Conservation (phyloP, 2,113 vertebrate species). For the Odocoileus hemionus region DNA sequence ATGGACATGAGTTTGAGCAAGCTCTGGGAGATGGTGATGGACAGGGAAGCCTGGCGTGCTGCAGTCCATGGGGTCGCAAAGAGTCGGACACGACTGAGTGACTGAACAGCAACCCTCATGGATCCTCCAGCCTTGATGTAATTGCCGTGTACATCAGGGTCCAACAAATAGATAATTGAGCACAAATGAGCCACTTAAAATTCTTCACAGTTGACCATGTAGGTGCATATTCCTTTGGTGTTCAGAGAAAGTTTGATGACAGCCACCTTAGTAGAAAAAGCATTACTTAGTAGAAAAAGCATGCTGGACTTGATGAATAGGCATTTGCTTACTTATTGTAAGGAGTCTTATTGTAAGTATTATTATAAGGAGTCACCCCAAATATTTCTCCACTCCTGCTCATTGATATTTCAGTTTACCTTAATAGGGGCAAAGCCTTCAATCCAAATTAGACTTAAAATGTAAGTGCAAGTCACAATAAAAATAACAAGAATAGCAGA, state of each 20-base stretch:
- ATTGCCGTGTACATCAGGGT: background rate
- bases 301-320: conserved; percentile 3
- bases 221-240: background rate
- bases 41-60: background rate
- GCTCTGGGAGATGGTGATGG: background rate
- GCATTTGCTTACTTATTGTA: background rate
- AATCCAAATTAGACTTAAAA: conserved; percentile 44
- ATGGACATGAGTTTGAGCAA: background rate
- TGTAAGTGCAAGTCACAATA: conserved; percentile 22
- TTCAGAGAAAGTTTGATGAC: conserved; percentile 10
- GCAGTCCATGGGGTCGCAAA: background rate
- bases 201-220: background rate
- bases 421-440: conserved; percentile 13
- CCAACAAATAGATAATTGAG: background rate
- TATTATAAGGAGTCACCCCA: conserved; percentile 47
- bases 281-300: background rate
- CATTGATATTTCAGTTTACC: conserved; percentile 43
- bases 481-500: conserved; percentile 16
- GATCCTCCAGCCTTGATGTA: background rate
- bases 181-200: background rate
- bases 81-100: background rate
- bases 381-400: conserved; percentile 56
- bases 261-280: background rate
- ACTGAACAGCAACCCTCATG: background rate
- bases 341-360: background rate